phyloP scores from a whole-genome alignment of 2,888 invertebrate genomes.

The Macrophya alboannulata region DNA sequence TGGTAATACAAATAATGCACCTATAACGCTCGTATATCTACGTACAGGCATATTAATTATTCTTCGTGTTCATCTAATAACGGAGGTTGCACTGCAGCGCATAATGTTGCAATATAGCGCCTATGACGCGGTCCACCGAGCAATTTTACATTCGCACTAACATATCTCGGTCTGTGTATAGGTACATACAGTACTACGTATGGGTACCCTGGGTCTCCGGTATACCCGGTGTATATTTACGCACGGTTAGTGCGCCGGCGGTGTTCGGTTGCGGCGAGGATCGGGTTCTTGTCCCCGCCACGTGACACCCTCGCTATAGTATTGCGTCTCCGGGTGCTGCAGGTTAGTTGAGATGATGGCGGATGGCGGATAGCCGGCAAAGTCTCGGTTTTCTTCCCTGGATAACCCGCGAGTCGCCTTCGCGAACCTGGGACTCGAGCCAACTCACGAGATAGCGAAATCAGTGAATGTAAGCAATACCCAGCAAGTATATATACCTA shows the following conservation, averaged over 20 bases:
- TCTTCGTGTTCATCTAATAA: neutral
- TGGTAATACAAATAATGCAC: neutral
- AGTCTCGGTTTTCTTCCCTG: slow-evolving; percentile 42
- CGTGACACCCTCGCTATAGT: slow-evolving; percentile 53
- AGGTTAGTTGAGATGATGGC: slow-evolving; percentile 23
- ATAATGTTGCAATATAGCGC: slow-evolving; percentile 30
- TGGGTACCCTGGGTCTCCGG: slow-evolving; percentile 19
- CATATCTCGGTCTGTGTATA: neutral
- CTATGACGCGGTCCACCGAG: slow-evolving; percentile 38
- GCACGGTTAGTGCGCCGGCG: slow-evolving; percentile 65
- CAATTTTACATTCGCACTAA: slow-evolving; percentile 9
- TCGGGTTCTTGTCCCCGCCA: slow-evolving; percentile 50
- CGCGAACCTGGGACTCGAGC: neutral
- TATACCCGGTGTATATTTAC: slow-evolving; percentile 57
- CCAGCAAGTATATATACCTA: neutral
- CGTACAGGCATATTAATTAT: neutral
- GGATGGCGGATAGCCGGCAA: slow-evolving; percentile 11
- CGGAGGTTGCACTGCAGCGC: neutral
- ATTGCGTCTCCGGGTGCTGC: slow-evolving; percentile 49
- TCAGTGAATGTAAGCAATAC: neutral
- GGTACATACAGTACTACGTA: neutral
- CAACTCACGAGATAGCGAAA: slow-evolving; percentile 1
- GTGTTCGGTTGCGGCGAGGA: slow-evolving; percentile 64
- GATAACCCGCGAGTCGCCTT: neutral
- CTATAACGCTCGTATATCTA: neutral